These are phyloP conservation scores for Tiliacea aurago DNA, from an alignment of 2,888 invertebrate genomes.

Conservation along the genomic window DNA sequence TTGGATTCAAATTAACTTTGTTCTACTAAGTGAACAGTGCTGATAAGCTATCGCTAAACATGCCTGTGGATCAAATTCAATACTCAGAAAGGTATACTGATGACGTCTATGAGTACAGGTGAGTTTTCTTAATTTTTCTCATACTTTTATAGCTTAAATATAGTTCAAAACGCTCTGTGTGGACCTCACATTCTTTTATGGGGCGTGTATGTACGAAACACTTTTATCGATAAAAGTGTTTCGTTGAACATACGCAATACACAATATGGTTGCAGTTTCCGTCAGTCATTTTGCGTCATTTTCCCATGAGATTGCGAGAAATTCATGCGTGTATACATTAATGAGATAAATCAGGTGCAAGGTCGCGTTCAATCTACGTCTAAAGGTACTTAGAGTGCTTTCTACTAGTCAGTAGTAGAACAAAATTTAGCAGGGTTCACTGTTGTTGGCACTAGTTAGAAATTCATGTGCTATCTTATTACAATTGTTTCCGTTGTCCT, in stretches of 20 bases:
- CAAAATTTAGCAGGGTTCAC: neutral
- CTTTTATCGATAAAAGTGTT: no score
- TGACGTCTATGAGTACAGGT: slow-evolving; percentile 97
- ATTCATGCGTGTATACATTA: slow-evolving; percentile 4
- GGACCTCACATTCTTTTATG: no score
- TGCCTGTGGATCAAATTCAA: slow-evolving; percentile 96
- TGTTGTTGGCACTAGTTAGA: neutral
- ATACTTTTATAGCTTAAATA: slow-evolving; percentile 60
- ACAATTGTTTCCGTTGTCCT: neutral
- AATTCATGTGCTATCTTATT: slow-evolving; percentile 1
- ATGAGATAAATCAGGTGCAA: neutral
- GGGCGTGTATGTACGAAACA: neutral
- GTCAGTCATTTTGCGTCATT: slow-evolving; percentile 18
- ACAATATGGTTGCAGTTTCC: slow-evolving; percentile 50
- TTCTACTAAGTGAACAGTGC: slow-evolving; percentile 13
- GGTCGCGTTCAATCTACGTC: neutral
- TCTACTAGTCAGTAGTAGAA: neutral
- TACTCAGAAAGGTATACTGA: slow-evolving; percentile 98
- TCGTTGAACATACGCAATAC: no score
- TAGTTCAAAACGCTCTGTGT: slow-evolving; percentile 19
- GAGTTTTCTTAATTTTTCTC: slow-evolving; percentile 25
- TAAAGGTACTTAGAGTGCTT: neutral
- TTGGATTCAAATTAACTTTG: slow-evolving; percentile 1
- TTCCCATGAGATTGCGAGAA: neutral
- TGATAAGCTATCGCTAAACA: slow-evolving; percentile 47